Percentiles rank a stretch among this genome's conserved stretches.
Evolutionary conservation across 2,888 invertebrate genomes (phyloP).

Genomic region (Cinara cedri): DNA sequence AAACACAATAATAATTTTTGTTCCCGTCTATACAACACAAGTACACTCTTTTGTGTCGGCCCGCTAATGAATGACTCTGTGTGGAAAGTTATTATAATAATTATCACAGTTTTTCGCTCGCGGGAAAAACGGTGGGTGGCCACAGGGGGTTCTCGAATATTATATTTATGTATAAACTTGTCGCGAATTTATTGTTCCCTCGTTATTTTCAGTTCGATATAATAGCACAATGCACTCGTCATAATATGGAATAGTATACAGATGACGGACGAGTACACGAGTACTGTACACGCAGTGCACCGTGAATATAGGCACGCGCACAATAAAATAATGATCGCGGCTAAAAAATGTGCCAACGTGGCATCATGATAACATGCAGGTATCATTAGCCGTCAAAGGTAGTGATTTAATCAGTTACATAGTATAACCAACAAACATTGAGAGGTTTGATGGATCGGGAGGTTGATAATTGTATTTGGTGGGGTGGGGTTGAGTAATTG

Average conservation of each 20-base stretch:
- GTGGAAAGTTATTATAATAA: conserved; percentile 49
- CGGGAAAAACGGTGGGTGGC: conserved; percentile 16
- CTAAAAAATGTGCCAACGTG: too few relatives aligned
- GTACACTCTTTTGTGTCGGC: conserved; percentile 35
- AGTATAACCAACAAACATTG: too few relatives aligned
- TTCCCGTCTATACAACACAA: conserved; percentile 22
- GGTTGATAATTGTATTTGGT: too few relatives aligned
- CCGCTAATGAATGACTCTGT: conserved; percentile 53
- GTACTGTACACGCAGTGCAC: background rate
- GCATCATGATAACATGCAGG: too few relatives aligned
- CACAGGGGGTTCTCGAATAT: conserved; percentile 6
- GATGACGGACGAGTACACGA: too few relatives aligned
- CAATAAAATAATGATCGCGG: too few relatives aligned
- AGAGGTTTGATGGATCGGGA: too few relatives aligned
- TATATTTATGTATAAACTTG: conserved; percentile 10
- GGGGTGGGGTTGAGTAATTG: too few relatives aligned
- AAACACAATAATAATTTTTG: conserved; percentile 54
- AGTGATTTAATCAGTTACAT: too few relatives aligned
- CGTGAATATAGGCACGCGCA: background rate
- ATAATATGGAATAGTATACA: background rate
- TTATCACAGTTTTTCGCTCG: conserved; percentile 37
- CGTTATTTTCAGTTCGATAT: background rate
- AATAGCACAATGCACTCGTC: background rate
- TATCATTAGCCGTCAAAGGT: too few relatives aligned
- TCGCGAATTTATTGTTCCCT: too few relatives aligned